A percentile compares a stretch with the other conserved stretches of the same genome.
Evolutionary conservation across 2,888 invertebrate genomes (phyloP).

Genomic region (Lithophane socia): DNA sequence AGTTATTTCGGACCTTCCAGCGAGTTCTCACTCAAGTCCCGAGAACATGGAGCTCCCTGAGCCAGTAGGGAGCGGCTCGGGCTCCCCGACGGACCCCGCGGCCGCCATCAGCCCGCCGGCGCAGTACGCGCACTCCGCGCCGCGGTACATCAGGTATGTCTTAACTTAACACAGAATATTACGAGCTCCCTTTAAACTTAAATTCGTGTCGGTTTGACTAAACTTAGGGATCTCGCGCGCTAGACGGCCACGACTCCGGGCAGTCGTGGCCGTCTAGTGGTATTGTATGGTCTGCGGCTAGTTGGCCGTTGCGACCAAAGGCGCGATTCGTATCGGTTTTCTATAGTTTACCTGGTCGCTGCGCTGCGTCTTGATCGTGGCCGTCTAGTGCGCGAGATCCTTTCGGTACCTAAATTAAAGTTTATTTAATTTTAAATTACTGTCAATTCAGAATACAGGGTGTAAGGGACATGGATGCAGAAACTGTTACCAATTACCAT

Average conservation of each 20-base stretch:
- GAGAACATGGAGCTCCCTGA: slow-evolving; percentile 80
- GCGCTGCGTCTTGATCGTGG: too few relatives aligned
- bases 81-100: slow-evolving; percentile 86
- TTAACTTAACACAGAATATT: background rate
- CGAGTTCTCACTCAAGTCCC: slow-evolving; percentile 86
- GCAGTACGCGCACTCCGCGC: slow-evolving; percentile 92
- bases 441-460: background rate
- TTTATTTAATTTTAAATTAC: background rate
- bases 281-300: too few relatives aligned
- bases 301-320: too few relatives aligned
- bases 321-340: too few relatives aligned
- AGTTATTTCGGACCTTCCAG: slow-evolving; percentile 64
- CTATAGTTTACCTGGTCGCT: too few relatives aligned
- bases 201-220: background rate
- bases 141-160: slow-evolving; percentile 82
- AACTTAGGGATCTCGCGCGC: too few relatives aligned
- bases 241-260: too few relatives aligned
- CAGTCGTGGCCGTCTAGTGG: too few relatives aligned
- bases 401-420: background rate
- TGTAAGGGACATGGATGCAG: too few relatives aligned
- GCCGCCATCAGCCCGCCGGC: slow-evolving; percentile 93
- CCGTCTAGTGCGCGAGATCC: too few relatives aligned
- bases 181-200: background rate
- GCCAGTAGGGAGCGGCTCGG: slow-evolving; percentile 77
- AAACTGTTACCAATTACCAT: too few relatives aligned